Base-by-base conservation (phyloP, 2,113 vertebrate species). In the Brachyhypopomus occidentalis region DNA sequence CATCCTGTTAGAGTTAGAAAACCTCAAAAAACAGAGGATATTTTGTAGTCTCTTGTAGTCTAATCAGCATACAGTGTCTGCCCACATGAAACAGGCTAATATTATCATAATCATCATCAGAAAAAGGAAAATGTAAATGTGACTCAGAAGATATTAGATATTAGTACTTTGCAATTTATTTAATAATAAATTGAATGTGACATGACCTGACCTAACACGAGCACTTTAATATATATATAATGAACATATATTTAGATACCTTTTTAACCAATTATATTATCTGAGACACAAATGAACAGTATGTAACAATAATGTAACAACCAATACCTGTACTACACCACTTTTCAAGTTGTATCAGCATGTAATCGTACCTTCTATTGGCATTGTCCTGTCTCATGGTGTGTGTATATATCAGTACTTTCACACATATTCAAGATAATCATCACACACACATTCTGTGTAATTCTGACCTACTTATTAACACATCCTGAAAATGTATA, bases 341-440 rank as follows among this genome's bases (percentile, higher is more conserved):
- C 77, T 84, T 81, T 92, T 94, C 90, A 91, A 91, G 90, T 92
- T 91, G 88, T 45, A 87, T 82, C 89, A 92, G 90, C 87, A 82
- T 90, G 83, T 84, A 81, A 70, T 86, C 86, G 86, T 89, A 86
- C 75, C 71, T 85, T 81, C 19, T 86, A 75, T 82, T 87, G 72
- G 52, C 77, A 83, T 81, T 81, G 52, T 84, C 64, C 77, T 86
- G 72, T 86, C 86, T 79, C 73, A 59, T 79, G 34, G 72, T 56
- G n/a, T 70, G 41, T 73, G n/a, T 70, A 56, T 67, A 75, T 82
- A 41, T 67, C 78, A n/a, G 58, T 75, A 84, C 23, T 58, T 30
- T 20, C 34, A 80, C 16, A 80, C 84, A 41, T 38, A 25, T 69
- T 66, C 78, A 69, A 80, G 70, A 76, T 75, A 76, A 62, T 58